Evolutionary conservation across 2,797 vertebrate genomes (phyloP), one percentile per base, ranked within the genome.

Genomic region (Betta splendens): DNA sequence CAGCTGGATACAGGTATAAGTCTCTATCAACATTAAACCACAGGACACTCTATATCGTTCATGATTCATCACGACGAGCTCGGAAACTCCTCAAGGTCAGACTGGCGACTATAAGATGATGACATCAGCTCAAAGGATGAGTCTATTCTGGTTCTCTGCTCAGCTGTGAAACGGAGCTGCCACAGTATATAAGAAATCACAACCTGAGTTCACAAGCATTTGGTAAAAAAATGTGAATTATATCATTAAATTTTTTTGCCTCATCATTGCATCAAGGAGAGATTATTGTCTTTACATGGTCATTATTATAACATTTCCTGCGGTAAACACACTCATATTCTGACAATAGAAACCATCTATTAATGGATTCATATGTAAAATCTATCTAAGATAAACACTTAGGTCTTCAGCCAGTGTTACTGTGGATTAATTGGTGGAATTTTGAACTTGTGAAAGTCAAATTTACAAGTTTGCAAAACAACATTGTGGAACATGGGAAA

Each of bases 81-180:
- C 18, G 5, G 36, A 60, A 75, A 70, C 55, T 65, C 32, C 50
- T 83, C 79, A 89, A 88, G 87, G 85, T 85, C 86, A 81, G 37
- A 46, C 69, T 72, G 79, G 77, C 81, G 80, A 59, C 54, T 44
- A 12, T 13, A 7, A 37, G 28, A 68, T 62, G 52, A 78, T 76
- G 72, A 65, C 71, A 71, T 78, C 52, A 55, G 20, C 50, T 67
- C 55, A 53, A 59, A 72, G 64, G 67, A 31, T 50, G 21, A 52
- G 50, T 38, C 15, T 37, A 16, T 10, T 28, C 28, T 29, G 37
- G 49, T 38, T 69, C n/a, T 49, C 44, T 47, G 13, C 57, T 51
- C 16, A 9, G 5, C 11, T 56, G 1, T 39, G 32, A 8, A 43
- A 32, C 40, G 46, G n/a, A 18, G 3, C 61, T n/a, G 17, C 4